A percentile compares a stretch with the other conserved stretches of the same genome.
Evolutionary conservation across 2,888 invertebrate genomes (phyloP).

Genomic region (Adela reaumurella): DNA sequence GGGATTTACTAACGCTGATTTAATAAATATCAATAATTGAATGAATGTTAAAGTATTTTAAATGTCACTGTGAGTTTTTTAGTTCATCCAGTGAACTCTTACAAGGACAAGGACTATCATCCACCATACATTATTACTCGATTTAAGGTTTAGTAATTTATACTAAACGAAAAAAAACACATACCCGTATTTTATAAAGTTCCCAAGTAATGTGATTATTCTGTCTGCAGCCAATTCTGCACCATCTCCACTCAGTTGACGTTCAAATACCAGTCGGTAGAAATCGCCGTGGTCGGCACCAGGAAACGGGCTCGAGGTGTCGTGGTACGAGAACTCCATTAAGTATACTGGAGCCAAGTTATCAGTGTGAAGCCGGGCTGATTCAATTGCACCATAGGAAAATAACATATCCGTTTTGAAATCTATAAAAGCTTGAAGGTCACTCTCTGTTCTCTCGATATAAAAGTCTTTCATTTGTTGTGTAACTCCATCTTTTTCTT

Average conservation of each 20-base stretch:
- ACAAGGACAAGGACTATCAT: too few species aligned
- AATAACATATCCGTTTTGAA: background rate
- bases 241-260: background rate
- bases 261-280: background rate
- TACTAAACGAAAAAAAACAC: too few species aligned
- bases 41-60: too few species aligned
- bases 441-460: background rate
- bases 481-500: background rate
- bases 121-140: too few species aligned
- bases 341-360: background rate
- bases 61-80: too few species aligned
- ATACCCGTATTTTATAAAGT: slow-evolving; percentile 3
- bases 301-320: background rate
- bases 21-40: too few species aligned
- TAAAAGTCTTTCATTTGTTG: background rate
- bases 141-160: too few species aligned
- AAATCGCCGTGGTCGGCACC: slow-evolving; percentile 2
- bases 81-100: too few species aligned
- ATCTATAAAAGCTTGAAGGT: background rate
- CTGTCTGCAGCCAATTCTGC: slow-evolving; percentile 1
- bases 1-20: too few species aligned
- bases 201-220: background rate
- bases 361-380: background rate
- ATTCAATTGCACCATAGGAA: background rate
- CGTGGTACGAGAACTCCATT: slow-evolving; percentile 3